Evolutionary conservation across 1,140 invertebrate species (phyloP).

Genomic region (Halictus rubicundus): DNA sequence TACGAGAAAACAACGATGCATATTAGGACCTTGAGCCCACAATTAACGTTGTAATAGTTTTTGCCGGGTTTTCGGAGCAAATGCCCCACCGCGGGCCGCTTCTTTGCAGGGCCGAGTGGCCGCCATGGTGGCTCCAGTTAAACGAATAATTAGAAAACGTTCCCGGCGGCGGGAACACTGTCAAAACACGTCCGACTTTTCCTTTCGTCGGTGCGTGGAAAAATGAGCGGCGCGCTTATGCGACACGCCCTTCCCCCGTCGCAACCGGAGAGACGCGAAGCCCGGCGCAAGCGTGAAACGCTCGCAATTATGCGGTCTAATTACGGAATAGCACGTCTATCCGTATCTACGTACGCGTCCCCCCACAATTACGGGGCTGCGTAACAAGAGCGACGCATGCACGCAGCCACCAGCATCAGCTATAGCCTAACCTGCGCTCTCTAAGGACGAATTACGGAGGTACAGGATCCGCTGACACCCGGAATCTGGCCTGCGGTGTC

Average conservation of each 20-base stretch:
- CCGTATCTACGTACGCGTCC: neutral
- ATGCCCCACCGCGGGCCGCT: too few species aligned
- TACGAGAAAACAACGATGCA: too few species aligned
- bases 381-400: neutral
- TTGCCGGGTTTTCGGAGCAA: too few species aligned
- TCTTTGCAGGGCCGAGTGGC: too few species aligned
- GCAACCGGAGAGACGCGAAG: slow-evolving; percentile 11
- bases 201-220: slow-evolving; percentile 43
- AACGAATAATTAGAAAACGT: neutral
- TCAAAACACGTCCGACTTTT: slow-evolving; percentile 31
- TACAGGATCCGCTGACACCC: neutral
- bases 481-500: slow-evolving; percentile 8
- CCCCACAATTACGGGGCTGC: neutral
- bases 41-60: too few species aligned
- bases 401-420: neutral
- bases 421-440: slow-evolving; percentile 3
- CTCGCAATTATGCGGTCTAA: slow-evolving; percentile 56
- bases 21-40: too few species aligned
- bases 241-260: slow-evolving; percentile 44
- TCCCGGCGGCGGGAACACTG: neutral
- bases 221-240: neutral
- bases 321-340: slow-evolving; percentile 47
- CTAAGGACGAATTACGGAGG: slow-evolving; percentile 25
- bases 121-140: neutral
- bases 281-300: slow-evolving; percentile 23